Base-by-base conservation (phyloP, 1,140 invertebrate species). In the Xylocopa sonorina region DNA sequence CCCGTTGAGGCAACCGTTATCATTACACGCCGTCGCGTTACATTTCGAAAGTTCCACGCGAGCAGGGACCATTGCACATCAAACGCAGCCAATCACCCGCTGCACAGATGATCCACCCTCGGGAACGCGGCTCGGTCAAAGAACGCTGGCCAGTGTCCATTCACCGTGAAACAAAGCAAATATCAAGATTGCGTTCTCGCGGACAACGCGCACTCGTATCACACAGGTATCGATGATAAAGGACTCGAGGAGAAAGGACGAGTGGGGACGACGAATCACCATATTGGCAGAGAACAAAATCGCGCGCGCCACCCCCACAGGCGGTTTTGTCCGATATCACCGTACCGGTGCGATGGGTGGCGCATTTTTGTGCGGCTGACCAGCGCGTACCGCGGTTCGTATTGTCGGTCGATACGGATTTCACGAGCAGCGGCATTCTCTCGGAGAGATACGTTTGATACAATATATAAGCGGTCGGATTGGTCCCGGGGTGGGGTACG, bases 391-490 rank as follows among this genome's bases (percentile, higher is more conserved):
- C 66, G 64, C 64, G 53, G 53, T n/a, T n/a, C n/a, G 71, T 76
- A 66, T 80, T 68, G 73, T 83, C 66, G 79, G 76, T 86, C 77
- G 75, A 84, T 82, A 86, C 78, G 83, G 84, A 85, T 87, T 85
- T 87, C 68, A 82, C 85, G 80, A 83, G 67, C 77, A 80, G 67
- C 51, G 78, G 77, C 58, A 82, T 85, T 78, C 68, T 79, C 69
- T n/a, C 74, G 78, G 83, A 85, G 76, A 81, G 60, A 69, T 81
- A 63, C 81, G 76, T 88, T 88, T 88, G 87, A 85, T 88, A 87
- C 87, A 88, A 88, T 86, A 82, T 88, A 82, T 78, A 85, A 80
- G 74, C 68, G 75, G 32, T 63, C 73, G 29, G 76, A 80, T 53
- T 53, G 34, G 55, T 72, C 76, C n/a, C n/a, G n/a, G n/a, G n/a